Base-by-base conservation (phyloP, 2,797 vertebrate species). In the Linurgus olivaceus region DNA sequence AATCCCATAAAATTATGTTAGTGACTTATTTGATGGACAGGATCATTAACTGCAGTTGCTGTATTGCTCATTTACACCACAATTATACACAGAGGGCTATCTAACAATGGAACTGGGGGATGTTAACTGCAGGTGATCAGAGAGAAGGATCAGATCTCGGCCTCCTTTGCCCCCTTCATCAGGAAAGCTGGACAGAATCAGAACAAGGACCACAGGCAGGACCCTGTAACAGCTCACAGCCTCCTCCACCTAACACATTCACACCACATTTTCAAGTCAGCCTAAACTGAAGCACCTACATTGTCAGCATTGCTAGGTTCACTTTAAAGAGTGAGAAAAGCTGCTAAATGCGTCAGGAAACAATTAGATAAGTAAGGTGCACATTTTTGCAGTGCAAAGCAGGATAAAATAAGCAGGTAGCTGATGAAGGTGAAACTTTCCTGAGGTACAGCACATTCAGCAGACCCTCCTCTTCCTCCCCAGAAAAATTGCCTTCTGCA, bases 281-380 rank as follows among this genome's bases (percentile, higher is more conserved):
- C 74, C 92, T 85, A 92, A 93, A 97, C 47, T 83, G 93, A 96
- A 96, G 88, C 93, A 96, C 92, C 96, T 93, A 83, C 89, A 65
- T 44, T 88, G 95, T 97, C 97, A 98, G 97, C 97, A 87, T 93
- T 44, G 92, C 95, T 94, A 95, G 95, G 45, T 55, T 96, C 93
- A 91, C 94, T 96, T 96, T 84, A 95, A 95, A 97, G 97, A 96
- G 96, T 92, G 96, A 96, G 96, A 97, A 97, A 95, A 62, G 61
- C 91, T 96, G 86, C 95, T 97, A 97, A 97, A 97, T 71, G 89
- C 97, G 97, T 94, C 97, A 96, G 95, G 88, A 97, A 98, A 96
- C 97, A 97, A 96, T 94, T 80, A 96, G 96, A 95, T 96, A 95
- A 96, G 10, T 63, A 95, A 97, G 93, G 96, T 48, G 58, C 89